A percentile compares a stretch with the other conserved stretches of the same genome.
Evolutionary conservation across 2,797 vertebrate species (phyloP).

Genomic region (Oreortyx pictus): DNA sequence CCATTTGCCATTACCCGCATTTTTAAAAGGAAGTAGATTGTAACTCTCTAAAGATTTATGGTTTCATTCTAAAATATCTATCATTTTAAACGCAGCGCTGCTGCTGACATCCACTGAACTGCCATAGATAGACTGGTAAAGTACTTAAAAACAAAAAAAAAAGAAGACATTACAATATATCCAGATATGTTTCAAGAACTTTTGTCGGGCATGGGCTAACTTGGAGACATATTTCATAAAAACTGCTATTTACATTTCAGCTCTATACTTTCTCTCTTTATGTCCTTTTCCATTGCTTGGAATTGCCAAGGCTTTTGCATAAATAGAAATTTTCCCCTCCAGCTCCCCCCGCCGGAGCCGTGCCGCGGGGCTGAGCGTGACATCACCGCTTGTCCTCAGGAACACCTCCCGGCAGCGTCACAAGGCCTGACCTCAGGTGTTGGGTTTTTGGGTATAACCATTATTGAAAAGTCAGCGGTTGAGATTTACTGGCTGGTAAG

Average conservation of each 20-base stretch:
- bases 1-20: constrained; percentile 29
- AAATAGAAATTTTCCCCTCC: constrained; percentile 52
- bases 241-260: constrained; percentile 70
- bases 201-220: constrained; percentile 55
- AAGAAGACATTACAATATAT: constrained; percentile 67
- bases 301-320: constrained; percentile 47
- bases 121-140: constrained; percentile 71
- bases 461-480: constrained; percentile 28
- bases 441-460: constrained; percentile 23
- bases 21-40: constrained; percentile 41
- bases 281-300: constrained; percentile 64
- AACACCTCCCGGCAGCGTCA: constrained; percentile 1
- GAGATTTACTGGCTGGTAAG: constrained; percentile 70
- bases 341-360: background rate
- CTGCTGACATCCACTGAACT: constrained; percentile 34
- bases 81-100: constrained; percentile 63
- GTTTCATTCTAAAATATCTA: constrained; percentile 67
- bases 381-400: constrained; percentile 63
- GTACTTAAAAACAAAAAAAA: constrained; percentile 62
- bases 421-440: constrained; percentile 51
- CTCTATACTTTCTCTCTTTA: constrained; percentile 12
- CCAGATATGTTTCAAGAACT: constrained; percentile 63
- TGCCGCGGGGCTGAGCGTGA: background rate
- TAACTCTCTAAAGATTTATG: constrained; percentile 66
- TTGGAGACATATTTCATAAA: constrained; percentile 62